phyloP scores from a whole-genome alignment of 2,797 vertebrate genomes.

The Sibirionetta formosa region DNA sequence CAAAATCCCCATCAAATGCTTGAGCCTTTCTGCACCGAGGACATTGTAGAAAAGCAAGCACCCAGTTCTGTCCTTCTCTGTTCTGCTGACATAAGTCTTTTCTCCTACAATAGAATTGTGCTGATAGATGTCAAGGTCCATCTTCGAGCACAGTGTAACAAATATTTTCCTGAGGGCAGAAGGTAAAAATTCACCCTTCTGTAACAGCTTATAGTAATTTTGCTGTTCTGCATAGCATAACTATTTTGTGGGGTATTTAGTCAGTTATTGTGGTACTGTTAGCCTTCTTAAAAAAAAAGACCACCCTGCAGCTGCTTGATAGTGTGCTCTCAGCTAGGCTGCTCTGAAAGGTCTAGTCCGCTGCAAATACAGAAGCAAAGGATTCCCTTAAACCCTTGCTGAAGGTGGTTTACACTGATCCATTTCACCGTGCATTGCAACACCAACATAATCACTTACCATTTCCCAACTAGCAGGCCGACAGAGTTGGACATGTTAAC shows the following conservation, averaged over 20 bases:
- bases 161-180: not conserved
- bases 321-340: not conserved
- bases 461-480: not conserved
- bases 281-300: not conserved
- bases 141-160: not conserved
- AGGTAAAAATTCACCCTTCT: not conserved
- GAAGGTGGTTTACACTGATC: not conserved
- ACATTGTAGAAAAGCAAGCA: not conserved
- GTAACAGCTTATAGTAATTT: not conserved
- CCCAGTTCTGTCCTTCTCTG: not conserved
- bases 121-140: not conserved
- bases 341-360: not conserved
- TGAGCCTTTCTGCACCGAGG: not conserved
- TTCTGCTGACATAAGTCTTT: not conserved
- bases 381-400: not conserved
- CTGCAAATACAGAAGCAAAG: not conserved
- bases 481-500: not conserved
- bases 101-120: not conserved
- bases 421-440: not conserved
- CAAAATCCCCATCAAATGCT: not conserved
- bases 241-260: not conserved
- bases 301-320: not conserved
- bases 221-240: not conserved
- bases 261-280: not conserved
- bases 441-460: not conserved